Evolutionary conservation across 2,797 vertebrate species (phyloP).

Genomic region (Eidolon dupreanum): DNA sequence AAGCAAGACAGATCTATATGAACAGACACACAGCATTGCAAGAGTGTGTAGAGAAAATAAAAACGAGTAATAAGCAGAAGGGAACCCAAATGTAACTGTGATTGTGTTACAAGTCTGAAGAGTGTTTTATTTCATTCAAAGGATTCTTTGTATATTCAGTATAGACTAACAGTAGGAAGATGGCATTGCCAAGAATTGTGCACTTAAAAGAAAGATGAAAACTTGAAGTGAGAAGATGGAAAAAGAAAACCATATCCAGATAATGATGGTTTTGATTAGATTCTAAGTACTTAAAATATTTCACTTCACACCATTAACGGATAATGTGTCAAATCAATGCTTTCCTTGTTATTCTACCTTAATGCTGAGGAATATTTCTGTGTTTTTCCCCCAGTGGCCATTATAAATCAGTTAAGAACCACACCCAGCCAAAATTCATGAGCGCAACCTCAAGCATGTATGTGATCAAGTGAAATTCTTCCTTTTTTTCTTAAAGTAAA

Average conservation of each 20-base stretch:
- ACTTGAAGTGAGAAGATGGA: neutral
- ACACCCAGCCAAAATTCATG: neutral
- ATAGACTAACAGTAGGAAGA: neutral
- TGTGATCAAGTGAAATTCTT: neutral
- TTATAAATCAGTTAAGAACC: constrained; percentile 49
- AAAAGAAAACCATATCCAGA: neutral
- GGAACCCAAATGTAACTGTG: neutral
- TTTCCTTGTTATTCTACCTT: neutral
- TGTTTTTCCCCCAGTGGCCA: neutral
- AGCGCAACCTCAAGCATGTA: neutral
- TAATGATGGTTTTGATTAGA: constrained; percentile 10
- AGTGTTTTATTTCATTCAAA: constrained; percentile 14
- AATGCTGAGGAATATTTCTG: constrained; percentile 24
- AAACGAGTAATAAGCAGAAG: neutral
- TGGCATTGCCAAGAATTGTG: neutral
- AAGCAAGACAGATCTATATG: neutral
- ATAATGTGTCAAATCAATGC: constrained; percentile 12
- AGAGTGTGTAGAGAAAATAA: neutral
- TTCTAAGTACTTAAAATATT: constrained; percentile 13
- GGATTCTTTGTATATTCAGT: neutral
- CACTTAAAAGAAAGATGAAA: neutral
- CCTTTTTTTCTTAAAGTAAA: constrained; percentile 46
- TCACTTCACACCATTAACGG: neutral
- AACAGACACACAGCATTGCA: neutral
- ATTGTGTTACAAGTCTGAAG: neutral